These are phyloP conservation scores for Orientallactaga bullata DNA, from an alignment of 2,113 vertebrate genomes.

Conservation along the genomic window DNA sequence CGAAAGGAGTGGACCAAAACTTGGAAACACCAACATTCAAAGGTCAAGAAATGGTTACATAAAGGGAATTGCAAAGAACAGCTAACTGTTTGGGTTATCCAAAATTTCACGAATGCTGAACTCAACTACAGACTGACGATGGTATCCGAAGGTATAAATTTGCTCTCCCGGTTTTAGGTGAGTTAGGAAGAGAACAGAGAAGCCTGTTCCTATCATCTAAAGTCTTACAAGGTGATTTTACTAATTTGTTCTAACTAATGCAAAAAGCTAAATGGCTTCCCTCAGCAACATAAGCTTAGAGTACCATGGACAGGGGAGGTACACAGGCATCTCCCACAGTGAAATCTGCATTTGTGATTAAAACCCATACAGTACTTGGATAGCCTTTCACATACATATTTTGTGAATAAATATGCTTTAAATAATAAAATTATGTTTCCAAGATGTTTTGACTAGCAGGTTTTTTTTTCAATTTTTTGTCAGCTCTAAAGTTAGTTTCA, in stretches of 20 bases:
- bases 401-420: constrained; percentile 63
- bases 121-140: too few species aligned
- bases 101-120: too few species aligned
- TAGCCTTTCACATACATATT: neutral
- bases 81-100: neutral
- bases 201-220: too few species aligned
- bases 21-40: neutral
- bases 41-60: neutral
- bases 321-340: neutral
- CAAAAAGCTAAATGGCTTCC: neutral
- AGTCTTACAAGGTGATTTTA: neutral
- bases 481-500: constrained; percentile 75
- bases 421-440: constrained; percentile 67
- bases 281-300: neutral
- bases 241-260: neutral
- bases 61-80: neutral
- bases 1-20: neutral
- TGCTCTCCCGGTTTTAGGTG: too few species aligned
- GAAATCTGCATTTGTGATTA: constrained; percentile 30
- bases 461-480: neutral
- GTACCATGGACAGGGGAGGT: neutral
- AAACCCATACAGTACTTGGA: constrained; percentile 33
- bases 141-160: too few species aligned
- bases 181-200: too few species aligned
- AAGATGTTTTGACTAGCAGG: constrained; percentile 54